A percentile compares a stretch with the other conserved stretches of the same genome.
Evolutionary conservation across 2,888 invertebrate species (phyloP).

Genomic region (Gastracanthus pulcherrimus): DNA sequence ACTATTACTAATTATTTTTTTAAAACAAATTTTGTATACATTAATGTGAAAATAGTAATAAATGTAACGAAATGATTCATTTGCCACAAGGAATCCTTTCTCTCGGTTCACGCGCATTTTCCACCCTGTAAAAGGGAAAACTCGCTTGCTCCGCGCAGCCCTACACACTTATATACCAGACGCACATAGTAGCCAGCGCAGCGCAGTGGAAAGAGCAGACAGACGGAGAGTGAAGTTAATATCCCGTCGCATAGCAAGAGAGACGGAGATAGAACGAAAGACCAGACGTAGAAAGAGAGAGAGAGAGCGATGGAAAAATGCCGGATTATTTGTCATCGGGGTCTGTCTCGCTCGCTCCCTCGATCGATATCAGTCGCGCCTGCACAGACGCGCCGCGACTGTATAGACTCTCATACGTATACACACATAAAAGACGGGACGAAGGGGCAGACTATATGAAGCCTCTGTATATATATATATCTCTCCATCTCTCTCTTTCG

Average conservation of each 20-base stretch:
- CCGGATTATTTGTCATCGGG: constrained; percentile 55
- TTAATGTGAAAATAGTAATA: too few relatives aligned
- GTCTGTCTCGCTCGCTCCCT: not conserved
- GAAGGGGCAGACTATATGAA: too few relatives aligned
- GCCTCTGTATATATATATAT: too few relatives aligned
- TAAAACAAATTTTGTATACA: too few relatives aligned
- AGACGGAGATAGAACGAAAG: not conserved
- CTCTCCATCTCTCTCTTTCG: constrained; percentile 15
- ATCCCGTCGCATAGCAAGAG: not conserved
- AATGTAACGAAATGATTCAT: too few relatives aligned
- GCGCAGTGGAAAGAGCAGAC: not conserved
- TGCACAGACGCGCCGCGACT: not conserved
- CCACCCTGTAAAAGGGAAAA: not conserved
- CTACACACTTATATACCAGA: not conserved
- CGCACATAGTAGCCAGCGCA: not conserved
- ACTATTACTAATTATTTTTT: too few relatives aligned
- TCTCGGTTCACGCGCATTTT: not conserved
- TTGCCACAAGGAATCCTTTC: too few relatives aligned
- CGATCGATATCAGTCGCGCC: constrained; percentile 57
- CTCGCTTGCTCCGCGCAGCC: not conserved
- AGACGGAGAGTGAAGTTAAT: constrained; percentile 4
- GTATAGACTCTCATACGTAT: not conserved
- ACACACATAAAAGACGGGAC: not conserved
- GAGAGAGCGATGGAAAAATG: constrained; percentile 13
- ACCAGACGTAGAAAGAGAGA: not conserved